These are phyloP conservation scores for Zaprionus ghesquierei DNA, from an alignment of 1,140 invertebrate species.

Conservation along the genomic window DNA sequence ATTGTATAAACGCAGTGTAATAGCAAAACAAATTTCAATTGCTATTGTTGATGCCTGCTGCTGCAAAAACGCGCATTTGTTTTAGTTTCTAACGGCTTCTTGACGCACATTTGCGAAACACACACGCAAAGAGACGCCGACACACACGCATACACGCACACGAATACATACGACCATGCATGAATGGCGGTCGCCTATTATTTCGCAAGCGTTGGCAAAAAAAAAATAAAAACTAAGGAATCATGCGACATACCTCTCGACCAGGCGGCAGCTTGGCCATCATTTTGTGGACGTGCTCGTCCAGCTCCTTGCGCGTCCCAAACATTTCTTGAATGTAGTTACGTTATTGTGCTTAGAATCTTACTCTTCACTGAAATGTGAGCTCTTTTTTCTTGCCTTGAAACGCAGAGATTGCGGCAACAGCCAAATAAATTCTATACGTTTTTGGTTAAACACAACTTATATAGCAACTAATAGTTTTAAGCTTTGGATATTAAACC, in stretches of 20 bases:
- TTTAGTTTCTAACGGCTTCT: constrained; percentile 11
- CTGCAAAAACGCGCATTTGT: constrained; percentile 34
- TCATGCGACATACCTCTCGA: constrained; percentile 45
- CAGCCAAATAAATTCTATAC: neutral
- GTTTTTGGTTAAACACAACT: neutral
- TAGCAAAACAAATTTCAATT: neutral
- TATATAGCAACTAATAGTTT: neutral
- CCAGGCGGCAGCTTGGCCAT: constrained; percentile 48
- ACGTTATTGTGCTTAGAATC: neutral
- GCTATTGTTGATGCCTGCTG: neutral
- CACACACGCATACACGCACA: constrained; percentile 28
- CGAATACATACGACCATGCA: constrained; percentile 33
- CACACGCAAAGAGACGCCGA: constrained; percentile 37
- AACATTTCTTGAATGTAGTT: constrained; percentile 30
- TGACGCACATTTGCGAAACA: constrained; percentile 35
- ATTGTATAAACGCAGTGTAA: constrained; percentile 16
- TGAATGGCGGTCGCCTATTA: constrained; percentile 49
- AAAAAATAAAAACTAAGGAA: constrained; percentile 1
- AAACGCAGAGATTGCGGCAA: neutral
- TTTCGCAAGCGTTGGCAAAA: constrained; percentile 65
- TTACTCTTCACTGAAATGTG: neutral
- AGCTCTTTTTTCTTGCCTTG: neutral
- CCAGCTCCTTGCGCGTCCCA: constrained; percentile 53
- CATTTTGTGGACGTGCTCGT: constrained; percentile 61
- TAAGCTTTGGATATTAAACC: neutral